Conservation (phyloP, 2,888 invertebrate species). For the Carpatolechia fugitivella region DNA sequence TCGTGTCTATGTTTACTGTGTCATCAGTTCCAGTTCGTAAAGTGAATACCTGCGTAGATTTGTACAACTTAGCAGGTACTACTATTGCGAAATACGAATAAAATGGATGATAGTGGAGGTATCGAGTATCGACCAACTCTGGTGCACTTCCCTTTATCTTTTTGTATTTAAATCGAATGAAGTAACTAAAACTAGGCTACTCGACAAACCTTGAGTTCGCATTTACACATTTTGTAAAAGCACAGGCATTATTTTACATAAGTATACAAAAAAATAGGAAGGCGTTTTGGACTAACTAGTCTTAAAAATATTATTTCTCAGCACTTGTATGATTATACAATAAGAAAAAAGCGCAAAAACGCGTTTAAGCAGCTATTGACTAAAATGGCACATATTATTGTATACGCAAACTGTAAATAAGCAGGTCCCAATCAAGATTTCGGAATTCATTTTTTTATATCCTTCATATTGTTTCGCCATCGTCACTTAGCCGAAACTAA, state of each 20-base stretch:
- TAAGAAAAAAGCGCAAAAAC: constrained; percentile 37
- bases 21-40: too few relatives aligned
- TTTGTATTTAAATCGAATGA: too few relatives aligned
- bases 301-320: neutral
- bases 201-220: too few relatives aligned
- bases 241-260: neutral
- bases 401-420: constrained; percentile 21
- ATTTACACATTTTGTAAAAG: neutral
- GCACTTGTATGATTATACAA: neutral
- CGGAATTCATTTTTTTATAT: constrained; percentile 58
- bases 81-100: too few relatives aligned
- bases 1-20: too few relatives aligned
- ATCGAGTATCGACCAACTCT: too few relatives aligned
- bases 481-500: constrained; percentile 41
- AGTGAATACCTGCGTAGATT: too few relatives aligned
- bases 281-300: neutral
- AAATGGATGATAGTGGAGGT: too few relatives aligned
- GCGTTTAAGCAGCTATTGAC: constrained; percentile 38
- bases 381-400: constrained; percentile 23
- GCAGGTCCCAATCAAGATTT: constrained; percentile 49
- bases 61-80: too few relatives aligned
- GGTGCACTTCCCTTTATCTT: too few relatives aligned
- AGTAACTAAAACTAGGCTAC: too few relatives aligned
- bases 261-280: neutral
- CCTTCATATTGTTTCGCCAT: constrained; percentile 33